A percentile compares a stretch with the other conserved stretches of the same genome.
Evolutionary conservation across 2,113 vertebrate species (phyloP).

Genomic region (Candoia aspera): DNA sequence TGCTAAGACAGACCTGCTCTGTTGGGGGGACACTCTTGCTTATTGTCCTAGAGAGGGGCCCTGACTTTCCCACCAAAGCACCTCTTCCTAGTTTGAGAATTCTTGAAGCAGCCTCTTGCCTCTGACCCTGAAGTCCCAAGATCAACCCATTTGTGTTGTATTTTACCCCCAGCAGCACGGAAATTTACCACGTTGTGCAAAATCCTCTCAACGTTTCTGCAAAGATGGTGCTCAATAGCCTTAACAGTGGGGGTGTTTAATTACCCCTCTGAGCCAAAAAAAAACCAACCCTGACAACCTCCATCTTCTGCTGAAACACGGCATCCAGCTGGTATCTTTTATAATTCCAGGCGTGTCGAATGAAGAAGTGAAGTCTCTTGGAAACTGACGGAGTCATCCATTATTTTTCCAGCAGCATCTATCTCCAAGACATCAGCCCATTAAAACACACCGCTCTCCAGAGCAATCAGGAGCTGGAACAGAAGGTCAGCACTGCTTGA

Average conservation of each 20-base stretch:
- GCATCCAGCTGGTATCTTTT: not conserved
- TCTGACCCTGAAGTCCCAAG: not conserved
- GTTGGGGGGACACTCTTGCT: not conserved
- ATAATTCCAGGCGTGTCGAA: not conserved
- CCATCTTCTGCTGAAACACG: not conserved
- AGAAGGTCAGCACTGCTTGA: slow-evolving; percentile 24
- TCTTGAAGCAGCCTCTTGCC: not conserved
- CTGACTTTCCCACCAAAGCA: not conserved
- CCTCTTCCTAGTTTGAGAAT: not conserved
- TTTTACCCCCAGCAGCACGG: not conserved
- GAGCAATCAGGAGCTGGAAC: not conserved
- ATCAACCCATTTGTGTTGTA: not conserved
- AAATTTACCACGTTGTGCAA: not conserved
- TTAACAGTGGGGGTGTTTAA: not conserved
- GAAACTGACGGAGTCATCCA: slow-evolving; percentile 9
- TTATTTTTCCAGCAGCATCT: not conserved
- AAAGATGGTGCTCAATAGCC: not conserved
- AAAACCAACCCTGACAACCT: not conserved
- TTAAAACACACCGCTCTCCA: not conserved
- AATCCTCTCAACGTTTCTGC: not conserved
- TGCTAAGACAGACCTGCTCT: not conserved
- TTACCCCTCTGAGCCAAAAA: not conserved
- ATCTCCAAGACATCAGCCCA: slow-evolving; percentile 5
- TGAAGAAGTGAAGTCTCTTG: not conserved
- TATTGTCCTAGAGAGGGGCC: not conserved